Base-by-base conservation (phyloP, 2,797 vertebrate genomes). In the Limosa lapponica region DNA sequence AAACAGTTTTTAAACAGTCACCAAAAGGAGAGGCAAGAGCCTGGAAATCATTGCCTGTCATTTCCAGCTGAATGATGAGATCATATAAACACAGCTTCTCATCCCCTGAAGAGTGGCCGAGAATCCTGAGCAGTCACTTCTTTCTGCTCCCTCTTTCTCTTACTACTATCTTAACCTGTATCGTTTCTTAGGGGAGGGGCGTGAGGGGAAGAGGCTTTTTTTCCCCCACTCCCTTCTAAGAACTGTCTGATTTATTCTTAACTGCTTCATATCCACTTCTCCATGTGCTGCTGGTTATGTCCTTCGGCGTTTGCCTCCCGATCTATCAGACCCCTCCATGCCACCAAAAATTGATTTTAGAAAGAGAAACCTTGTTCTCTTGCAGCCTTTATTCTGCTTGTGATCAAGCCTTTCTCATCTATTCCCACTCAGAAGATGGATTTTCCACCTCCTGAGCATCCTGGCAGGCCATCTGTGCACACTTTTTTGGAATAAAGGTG, bases 11-110 rank as follows among this genome's bases (percentile, higher is more conserved):
- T 34, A 48, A 93, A 52, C 61, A 81, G 91, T 65, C 87, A 74
- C 82, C 64, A 14, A 69, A 91, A 93, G 57, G 57, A 90, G 44
- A 93, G n/a, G 58, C 52, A 36, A 74, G 73, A 13, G 22, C 75
- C 80, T 61, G 83, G 78, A 48, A 89, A 83, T 75, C 84, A 71
- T 25, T 57, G 79, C 75, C 87, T 85, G 81, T 82, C 71, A 80
- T 88, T 73, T 75, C 6, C 78, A 5, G 57, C 48, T 74, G 95
- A 93, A 44, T 18, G 78, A 87, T 94, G 74, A 80, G 81, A 49
- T 82, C 22, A 1, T 61, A 49, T 51, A 80, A 89, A 25, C 1
- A 1, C 54, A 22, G 58, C 58, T 61, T 66, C 72, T 61, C 79
- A 88, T 86, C 19, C 66, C 64, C 28, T 41, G 54, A 67, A 72